These are phyloP conservation scores for Cercocebus atys DNA, from an alignment of 2,113 vertebrate species.

Conservation along the genomic window DNA sequence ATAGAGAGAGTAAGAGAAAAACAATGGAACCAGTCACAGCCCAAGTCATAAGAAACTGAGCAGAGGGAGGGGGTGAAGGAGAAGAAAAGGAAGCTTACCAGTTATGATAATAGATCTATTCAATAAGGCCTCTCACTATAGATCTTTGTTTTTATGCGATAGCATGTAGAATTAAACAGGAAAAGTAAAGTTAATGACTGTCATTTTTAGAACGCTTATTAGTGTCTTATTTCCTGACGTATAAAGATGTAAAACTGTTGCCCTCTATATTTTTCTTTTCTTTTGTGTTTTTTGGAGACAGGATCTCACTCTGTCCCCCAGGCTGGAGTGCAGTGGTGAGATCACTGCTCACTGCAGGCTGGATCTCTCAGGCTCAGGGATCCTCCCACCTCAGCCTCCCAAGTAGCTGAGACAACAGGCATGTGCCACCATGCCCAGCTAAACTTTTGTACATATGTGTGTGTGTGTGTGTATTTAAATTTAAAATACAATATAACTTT, in stretches of 20 bases:
- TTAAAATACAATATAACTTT: conserved; percentile 17
- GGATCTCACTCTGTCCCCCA: no score
- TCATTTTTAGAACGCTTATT: background rate
- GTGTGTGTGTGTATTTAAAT: background rate
- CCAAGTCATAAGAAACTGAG: background rate
- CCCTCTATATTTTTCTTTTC: background rate
- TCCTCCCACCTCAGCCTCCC: no score
- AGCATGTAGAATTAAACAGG: background rate
- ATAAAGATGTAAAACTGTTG: background rate
- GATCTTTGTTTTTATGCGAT: background rate
- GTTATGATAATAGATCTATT: background rate
- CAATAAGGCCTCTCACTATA: background rate
- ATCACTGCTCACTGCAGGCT: no score
- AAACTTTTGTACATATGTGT: no score
- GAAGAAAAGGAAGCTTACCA: background rate
- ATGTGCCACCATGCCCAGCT: no score
- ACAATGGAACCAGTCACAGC: background rate
- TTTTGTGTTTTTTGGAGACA: no score
- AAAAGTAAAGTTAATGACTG: background rate
- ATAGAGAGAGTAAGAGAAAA: background rate
- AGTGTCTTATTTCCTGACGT: background rate
- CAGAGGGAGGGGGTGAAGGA: background rate
- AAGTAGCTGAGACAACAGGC: no score
- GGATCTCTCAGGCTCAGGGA: no score
- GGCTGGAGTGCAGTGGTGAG: no score